phyloP scores from a whole-genome alignment of 2,888 invertebrate species.

The Thyatira batis region DNA sequence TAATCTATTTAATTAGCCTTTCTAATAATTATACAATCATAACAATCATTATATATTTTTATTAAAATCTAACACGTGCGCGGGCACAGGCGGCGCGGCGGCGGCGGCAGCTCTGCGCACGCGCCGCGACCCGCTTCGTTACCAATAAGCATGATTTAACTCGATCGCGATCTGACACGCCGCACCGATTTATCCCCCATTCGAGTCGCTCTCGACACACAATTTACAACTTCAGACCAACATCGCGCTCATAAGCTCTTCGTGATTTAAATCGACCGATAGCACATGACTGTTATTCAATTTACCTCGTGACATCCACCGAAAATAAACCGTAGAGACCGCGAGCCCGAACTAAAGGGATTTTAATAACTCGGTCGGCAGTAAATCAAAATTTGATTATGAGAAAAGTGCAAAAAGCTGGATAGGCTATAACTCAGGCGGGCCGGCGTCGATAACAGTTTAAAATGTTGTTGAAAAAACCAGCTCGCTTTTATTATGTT shows the following conservation, averaged over 20 bases:
- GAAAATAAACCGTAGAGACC: slow-evolving; percentile 32
- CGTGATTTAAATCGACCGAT: not conserved
- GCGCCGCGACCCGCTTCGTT: slow-evolving; percentile 64
- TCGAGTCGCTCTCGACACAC: slow-evolving; percentile 10
- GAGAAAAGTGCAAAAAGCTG: slow-evolving; percentile 57
- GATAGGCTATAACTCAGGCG: slow-evolving; percentile 51
- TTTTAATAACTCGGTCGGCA: slow-evolving; percentile 58
- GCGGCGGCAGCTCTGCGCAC: slow-evolving; percentile 34
- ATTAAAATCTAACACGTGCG: too few species aligned
- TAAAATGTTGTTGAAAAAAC: slow-evolving; percentile 62
- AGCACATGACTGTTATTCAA: slow-evolving; percentile 19
- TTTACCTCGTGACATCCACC: slow-evolving; percentile 52
- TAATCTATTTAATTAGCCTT: too few species aligned
- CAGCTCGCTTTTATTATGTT: slow-evolving; percentile 50
- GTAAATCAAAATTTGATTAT: slow-evolving; percentile 77
- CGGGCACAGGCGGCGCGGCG: not conserved
- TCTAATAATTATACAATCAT: too few species aligned
- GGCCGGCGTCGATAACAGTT: slow-evolving; percentile 56
- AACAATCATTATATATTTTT: too few species aligned
- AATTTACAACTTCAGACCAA: slow-evolving; percentile 32
- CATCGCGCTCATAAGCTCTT: slow-evolving; percentile 11
- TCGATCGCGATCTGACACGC: slow-evolving; percentile 52
- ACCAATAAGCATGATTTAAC: slow-evolving; percentile 71
- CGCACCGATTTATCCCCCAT: slow-evolving; percentile 33
- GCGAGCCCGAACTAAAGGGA: slow-evolving; percentile 49